phyloP scores from a whole-genome alignment of 1,140 invertebrate species.

The Drosophila setifemur region DNA sequence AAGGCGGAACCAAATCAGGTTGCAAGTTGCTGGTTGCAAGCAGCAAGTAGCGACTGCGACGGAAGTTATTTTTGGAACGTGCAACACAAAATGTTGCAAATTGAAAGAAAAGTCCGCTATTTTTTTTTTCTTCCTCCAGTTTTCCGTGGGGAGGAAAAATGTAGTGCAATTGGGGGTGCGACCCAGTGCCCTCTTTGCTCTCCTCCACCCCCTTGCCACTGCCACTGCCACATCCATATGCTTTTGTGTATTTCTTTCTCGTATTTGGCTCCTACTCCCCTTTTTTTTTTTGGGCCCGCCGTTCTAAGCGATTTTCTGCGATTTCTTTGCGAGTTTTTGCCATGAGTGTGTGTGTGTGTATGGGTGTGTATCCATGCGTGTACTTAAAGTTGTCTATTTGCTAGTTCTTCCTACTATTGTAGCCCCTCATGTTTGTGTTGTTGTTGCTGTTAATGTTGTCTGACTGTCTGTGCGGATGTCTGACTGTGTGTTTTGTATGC shows the following conservation, averaged over 20 bases:
- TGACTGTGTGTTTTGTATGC: conserved; percentile 34
- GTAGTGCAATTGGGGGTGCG: not conserved
- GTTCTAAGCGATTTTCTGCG: conserved; percentile 76
- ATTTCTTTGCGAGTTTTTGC: conserved; percentile 56
- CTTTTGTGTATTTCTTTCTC: conserved; percentile 50
- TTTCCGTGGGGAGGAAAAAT: not conserved
- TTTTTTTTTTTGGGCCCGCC: conserved; percentile 30
- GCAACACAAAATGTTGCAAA: conserved; percentile 76
- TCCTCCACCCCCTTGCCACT: not conserved
- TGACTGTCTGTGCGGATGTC: conserved; percentile 3
- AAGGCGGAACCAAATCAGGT: conserved; percentile 61
- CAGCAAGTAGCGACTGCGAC: conserved; percentile 9
- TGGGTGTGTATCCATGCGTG: conserved; percentile 41
- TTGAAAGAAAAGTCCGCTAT: conserved; percentile 69
- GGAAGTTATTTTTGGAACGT: conserved; percentile 78
- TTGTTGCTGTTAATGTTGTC: conserved; percentile 29
- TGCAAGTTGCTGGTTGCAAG: conserved; percentile 16
- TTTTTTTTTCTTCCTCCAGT: not conserved
- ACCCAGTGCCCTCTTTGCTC: conserved; percentile 24
- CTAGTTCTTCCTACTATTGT: conserved; percentile 52
- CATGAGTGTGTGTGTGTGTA: conserved; percentile 11
- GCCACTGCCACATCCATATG: conserved; percentile 47
- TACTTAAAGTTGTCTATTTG: conserved; percentile 80
- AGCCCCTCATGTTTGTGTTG: no score
- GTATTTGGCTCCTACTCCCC: conserved; percentile 23